Evolutionary conservation across 1,140 invertebrate genomes (phyloP), one percentile per base, ranked within the genome.

Genomic region (Sinonovacula constricta): DNA sequence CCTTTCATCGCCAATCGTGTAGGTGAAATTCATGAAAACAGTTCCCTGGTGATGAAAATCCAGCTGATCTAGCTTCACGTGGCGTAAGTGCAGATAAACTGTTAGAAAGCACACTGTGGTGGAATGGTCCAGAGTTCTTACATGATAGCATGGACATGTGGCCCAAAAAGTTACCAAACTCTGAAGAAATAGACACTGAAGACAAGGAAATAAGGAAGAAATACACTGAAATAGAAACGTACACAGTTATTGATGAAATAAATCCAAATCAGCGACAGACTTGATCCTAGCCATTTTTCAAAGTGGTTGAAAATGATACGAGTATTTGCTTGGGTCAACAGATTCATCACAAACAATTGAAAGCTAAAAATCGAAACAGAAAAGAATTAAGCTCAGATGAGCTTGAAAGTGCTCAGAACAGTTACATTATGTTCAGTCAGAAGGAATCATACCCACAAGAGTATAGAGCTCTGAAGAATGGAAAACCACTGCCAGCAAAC

Each of bases 1-100:
- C 67, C n/a, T 70, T 57, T 34, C 18, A 53, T 70, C 33, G 67
- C 67, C 22, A 70, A 70, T 36, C 51, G 53, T 33, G 51, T 70
- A 36, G 49, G 67, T 36, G 34, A n/a, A 68, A 68, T 68, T 3
- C 65, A 68, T 53, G 26, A 26, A 2, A 36, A 18, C 22, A 57
- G 18, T 31, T n/a, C 26, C 34, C 67, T 49, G 53, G 10, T 24
- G 12, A 30, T 49, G 49, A 49, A 15, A 51, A 22, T 26, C 26
- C 5, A 69, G 31, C 28, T 4, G 22, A 62, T 62, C 28, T 33
- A n/a, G 28, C 59, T 31, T 10, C 22, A 15, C 34, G 31, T 26
- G n/a, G 12, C 31, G 57, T 12, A 45, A 45, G 39, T 45, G 18
- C 22, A 22, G 10, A 3, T 28, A 5, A 57, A 26, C 31, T n/a